These are phyloP conservation scores for Aquatica leii DNA, from an alignment of 2,888 invertebrate genomes.

Conservation along the genomic window DNA sequence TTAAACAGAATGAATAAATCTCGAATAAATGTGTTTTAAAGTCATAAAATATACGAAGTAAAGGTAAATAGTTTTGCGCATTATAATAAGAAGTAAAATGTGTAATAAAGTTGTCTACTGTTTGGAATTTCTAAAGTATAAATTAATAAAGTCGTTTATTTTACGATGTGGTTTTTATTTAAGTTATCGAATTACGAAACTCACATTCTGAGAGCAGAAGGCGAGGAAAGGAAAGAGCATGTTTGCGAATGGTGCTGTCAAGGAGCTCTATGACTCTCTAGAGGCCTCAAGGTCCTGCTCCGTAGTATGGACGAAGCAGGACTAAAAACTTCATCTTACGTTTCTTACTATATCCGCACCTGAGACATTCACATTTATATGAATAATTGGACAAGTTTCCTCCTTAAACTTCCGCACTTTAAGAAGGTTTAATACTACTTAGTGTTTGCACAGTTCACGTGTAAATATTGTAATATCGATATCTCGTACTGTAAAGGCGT, in stretches of 20 bases:
- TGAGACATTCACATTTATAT: constrained; percentile 54
- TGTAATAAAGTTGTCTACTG: too few relatives aligned
- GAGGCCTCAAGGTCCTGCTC: constrained; percentile 51
- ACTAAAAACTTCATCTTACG: constrained; percentile 51
- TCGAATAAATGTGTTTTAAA: too few relatives aligned
- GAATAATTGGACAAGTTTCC: constrained; percentile 53
- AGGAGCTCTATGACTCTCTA: constrained; percentile 55
- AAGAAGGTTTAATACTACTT: constrained; percentile 20
- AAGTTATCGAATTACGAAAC: constrained; percentile 23
- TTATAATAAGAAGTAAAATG: too few relatives aligned
- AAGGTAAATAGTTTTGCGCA: too few relatives aligned
- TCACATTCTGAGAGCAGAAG: constrained; percentile 50
- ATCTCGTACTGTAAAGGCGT: constrained; percentile 13
- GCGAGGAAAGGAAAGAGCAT: constrained; percentile 55
- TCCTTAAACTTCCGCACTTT: constrained; percentile 30
- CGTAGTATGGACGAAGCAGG: constrained; percentile 45
- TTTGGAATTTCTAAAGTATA: too few relatives aligned
- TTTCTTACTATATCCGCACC: constrained; percentile 53
- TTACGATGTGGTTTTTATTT: constrained; percentile 6
- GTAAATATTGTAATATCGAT: constrained; percentile 25
- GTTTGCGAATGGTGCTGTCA: constrained; percentile 59
- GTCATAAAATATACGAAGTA: too few relatives aligned
- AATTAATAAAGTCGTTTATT: constrained; percentile 3
- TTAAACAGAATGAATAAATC: too few relatives aligned
- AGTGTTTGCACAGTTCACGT: constrained; percentile 1